Evolutionary conservation across 2,113 vertebrate genomes (phyloP), one percentile per base, ranked within the genome.

Genomic region (Ceyx melanurus): DNA sequence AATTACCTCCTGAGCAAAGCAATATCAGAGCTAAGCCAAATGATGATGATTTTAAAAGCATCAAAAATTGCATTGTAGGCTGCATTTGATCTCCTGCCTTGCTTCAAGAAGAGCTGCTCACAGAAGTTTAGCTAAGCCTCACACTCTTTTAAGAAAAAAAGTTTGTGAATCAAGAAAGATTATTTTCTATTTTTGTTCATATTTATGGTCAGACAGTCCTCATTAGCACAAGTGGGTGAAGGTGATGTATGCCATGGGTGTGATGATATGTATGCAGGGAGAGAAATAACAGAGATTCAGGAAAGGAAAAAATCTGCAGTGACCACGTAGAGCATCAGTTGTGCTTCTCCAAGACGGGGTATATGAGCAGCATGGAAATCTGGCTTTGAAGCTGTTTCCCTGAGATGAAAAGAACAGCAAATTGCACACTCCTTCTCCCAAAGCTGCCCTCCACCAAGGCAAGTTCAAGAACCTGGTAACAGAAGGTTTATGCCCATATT

Each of bases 271-370:
- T 5, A 5, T 20, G 23, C 4, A 4, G 50, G 42, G 56, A 88
- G 67, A 60, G 43, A 74, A 50, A 75, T 33, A 53, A 68, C 65
- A 90, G 43, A 78, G 80, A n/a, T 83, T 73, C 56, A 60, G n/a
- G 61, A 60, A 80, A 82, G 45, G 46, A 33, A 71, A 86, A 70
- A 82, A 82, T 15, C 74, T 46, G 71, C 74, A 79, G 67, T 53
- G 77, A 81, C 86, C 81, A 57, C 0, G 1, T 33, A 46, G 45
- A 37, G 42, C 65, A 58, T 58, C 35, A 57, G 54, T 17, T 79
- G 33, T 0, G 1, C 60, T 84, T 65, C 64, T 68, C 37, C 0
- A 0, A 58, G 40, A 54, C 1, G 2, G 1, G 0, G 40, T 9
- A 31, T 43, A 86, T 48, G 50, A 92, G 78, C 86, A 86, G 86